A percentile compares a stretch with the other conserved stretches of the same genome.
Conservation (phyloP, 1,140 invertebrate species). For the Daktulosphaira vitifoliae region DNA sequence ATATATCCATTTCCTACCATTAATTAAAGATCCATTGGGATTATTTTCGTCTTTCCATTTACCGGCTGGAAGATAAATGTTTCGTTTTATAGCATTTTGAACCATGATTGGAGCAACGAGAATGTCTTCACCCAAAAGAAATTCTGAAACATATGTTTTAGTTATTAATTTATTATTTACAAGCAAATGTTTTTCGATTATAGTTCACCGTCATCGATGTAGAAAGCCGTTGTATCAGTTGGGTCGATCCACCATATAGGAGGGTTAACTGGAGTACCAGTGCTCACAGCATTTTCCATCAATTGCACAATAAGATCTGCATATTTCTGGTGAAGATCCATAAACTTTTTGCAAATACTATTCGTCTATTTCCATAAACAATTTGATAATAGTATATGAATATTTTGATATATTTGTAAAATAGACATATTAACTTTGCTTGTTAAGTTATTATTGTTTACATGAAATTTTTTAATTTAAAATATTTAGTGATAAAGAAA, state of each 20-base stretch:
- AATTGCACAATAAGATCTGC: conserved; percentile 53
- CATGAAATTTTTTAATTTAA: no score
- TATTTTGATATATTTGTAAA: no score
- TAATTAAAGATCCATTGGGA: conserved; percentile 43
- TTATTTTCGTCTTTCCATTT: conserved; percentile 55
- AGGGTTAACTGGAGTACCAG: conserved; percentile 68
- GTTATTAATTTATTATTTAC: no score
- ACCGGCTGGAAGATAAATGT: conserved; percentile 69
- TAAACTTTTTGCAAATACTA: conserved; percentile 56
- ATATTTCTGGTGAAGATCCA: conserved; percentile 59
- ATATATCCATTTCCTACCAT: conserved; percentile 56
- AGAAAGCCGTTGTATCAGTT: conserved; percentile 53
- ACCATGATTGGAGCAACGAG: conserved; percentile 74
- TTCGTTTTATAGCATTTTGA: conserved; percentile 53
- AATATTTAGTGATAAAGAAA: no score
- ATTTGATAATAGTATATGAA: conserved; percentile 4
- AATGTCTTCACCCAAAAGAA: conserved; percentile 70
- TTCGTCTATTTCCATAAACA: conserved; percentile 47
- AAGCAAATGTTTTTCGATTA: no score
- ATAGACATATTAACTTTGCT: no score
- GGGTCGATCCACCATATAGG: conserved; percentile 89
- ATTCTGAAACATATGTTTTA: conserved; percentile 55
- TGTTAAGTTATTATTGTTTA: no score
- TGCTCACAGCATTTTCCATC: conserved; percentile 51
- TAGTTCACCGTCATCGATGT: conserved; percentile 61